Percentiles rank a stretch among this genome's conserved stretches.
These are phyloP conservation scores for Chanos chanos DNA, from an alignment of 2,797 vertebrate species.

Conservation along the genomic window DNA sequence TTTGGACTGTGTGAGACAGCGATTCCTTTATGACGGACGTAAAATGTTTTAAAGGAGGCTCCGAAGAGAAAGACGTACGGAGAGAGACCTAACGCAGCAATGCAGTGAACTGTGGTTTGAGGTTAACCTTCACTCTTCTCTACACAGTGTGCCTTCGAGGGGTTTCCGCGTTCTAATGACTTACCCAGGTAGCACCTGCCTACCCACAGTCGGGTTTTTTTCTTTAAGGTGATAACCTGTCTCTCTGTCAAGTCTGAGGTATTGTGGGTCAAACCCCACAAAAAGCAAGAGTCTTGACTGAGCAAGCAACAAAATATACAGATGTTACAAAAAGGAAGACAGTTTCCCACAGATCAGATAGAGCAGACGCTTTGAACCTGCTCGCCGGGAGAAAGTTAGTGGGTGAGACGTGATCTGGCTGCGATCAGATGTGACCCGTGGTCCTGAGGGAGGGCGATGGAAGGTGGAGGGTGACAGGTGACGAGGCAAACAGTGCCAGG, in stretches of 20 bases:
- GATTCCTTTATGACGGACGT: too few relatives aligned
- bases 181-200: neutral
- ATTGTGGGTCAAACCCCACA: slow-evolving; percentile 6
- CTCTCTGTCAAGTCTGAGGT: slow-evolving; percentile 5
- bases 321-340: too few relatives aligned
- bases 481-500: slow-evolving; percentile 12
- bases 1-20: too few relatives aligned
- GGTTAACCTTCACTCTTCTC: too few relatives aligned
- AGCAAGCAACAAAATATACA: neutral
- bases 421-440: neutral
- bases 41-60: too few relatives aligned
- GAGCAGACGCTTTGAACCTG: neutral
- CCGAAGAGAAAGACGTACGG: too few relatives aligned
- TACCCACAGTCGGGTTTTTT: neutral
- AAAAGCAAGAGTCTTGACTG: slow-evolving; percentile 10
- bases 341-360: too few relatives aligned
- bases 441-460: neutral
- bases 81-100: too few relatives aligned
- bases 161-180: too few relatives aligned
- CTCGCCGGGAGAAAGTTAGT: slow-evolving; percentile 23
- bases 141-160: too few relatives aligned
- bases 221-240: neutral
- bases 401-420: slow-evolving; percentile 6
- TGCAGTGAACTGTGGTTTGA: too few relatives aligned
- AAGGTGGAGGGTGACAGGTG: slow-evolving; percentile 29